Evolutionary conservation across 2,113 vertebrate genomes (phyloP).

Genomic region (Paramisgurnus dabryanus): DNA sequence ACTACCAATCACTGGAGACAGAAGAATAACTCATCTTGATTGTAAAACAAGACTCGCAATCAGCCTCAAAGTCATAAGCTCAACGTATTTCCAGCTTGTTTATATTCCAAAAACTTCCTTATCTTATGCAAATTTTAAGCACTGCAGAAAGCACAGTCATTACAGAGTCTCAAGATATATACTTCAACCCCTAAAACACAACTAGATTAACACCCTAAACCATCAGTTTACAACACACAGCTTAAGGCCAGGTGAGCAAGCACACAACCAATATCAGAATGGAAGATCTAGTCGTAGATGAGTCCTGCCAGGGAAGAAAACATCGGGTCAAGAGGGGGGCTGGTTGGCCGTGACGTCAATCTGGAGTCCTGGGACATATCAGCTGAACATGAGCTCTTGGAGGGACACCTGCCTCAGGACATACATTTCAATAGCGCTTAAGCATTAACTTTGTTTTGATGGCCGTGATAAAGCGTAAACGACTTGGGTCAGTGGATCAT

Average conservation of each 20-base stretch:
- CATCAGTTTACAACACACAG: conserved; percentile 2
- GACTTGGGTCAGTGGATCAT: not conserved
- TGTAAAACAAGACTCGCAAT: not conserved
- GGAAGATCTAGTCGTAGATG: not conserved
- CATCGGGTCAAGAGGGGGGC: not conserved
- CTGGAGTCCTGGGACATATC: conserved; percentile 11
- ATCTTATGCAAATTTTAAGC: conserved; percentile 20
- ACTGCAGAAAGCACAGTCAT: no score
- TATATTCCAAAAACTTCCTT: not conserved
- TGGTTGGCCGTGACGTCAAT: conserved; percentile 1
- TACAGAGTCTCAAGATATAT: not conserved
- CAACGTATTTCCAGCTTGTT: not conserved
- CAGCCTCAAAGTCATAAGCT: not conserved
- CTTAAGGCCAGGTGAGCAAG: not conserved
- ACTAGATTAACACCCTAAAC: not conserved
- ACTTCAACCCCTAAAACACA: not conserved
- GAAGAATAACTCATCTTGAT: not conserved
- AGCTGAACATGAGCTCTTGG: not conserved
- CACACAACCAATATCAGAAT: conserved; percentile 5
- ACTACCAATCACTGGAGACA: not conserved
- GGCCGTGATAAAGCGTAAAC: not conserved
- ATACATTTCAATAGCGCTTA: not conserved
- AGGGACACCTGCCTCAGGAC: not conserved
- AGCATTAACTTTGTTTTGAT: not conserved
- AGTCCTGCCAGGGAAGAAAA: not conserved